Conservation (phyloP, 2,113 vertebrate genomes). For the Emberiza fucata region DNA sequence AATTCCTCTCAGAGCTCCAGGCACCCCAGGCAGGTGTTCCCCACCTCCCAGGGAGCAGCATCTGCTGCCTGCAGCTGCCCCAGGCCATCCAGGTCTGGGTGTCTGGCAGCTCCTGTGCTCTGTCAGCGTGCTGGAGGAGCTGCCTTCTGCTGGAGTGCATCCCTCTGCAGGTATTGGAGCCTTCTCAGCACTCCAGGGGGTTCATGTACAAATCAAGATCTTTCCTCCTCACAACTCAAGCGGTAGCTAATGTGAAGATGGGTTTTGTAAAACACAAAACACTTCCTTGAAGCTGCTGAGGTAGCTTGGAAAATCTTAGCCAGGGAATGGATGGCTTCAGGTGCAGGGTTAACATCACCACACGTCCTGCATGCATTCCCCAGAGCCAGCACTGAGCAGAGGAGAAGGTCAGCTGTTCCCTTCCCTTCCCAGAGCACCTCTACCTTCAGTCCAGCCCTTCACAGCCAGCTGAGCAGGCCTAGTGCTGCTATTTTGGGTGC, state of each 20-base stretch:
- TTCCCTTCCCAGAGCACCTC: not conserved
- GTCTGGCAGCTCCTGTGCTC: not conserved
- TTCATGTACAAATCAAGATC: not conserved
- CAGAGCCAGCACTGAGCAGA: not conserved
- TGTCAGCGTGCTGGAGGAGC: not conserved
- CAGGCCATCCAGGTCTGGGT: not conserved
- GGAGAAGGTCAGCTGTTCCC: not conserved
- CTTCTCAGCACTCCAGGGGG: not conserved
- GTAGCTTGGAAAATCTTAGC: not conserved
- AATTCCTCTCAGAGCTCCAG: not conserved
- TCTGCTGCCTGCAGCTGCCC: not conserved
- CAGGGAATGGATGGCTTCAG: not conserved
- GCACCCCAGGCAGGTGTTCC: not conserved
- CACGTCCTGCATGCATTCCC: not conserved
- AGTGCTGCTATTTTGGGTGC: not conserved
- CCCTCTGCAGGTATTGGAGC: not conserved
- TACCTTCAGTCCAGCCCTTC: not conserved
- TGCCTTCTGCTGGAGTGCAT: not conserved
- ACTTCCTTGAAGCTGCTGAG: not conserved
- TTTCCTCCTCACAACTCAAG: not conserved
- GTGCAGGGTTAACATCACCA: not conserved
- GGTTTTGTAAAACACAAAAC: not conserved
- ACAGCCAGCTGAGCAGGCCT: not conserved
- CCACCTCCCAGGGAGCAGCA: not conserved
- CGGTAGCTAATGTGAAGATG: not conserved